phyloP scores from a whole-genome alignment of 2,113 vertebrate genomes.

The Menidia beryllina region DNA sequence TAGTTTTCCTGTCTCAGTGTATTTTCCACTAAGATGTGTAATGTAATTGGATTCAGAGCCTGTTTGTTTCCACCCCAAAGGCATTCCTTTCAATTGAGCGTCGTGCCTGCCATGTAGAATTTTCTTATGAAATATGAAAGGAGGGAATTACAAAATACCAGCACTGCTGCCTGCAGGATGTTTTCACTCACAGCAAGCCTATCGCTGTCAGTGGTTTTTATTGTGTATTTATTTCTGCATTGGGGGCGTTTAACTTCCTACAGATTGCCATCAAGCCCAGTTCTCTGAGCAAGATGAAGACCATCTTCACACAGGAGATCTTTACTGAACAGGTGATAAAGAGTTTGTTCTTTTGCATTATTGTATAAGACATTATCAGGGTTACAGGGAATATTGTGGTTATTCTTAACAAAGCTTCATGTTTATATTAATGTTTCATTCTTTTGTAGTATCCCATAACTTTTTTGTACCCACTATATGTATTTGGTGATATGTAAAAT shows the following conservation, averaged over 20 bases:
- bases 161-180: slow-evolving; percentile 55
- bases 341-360: too few relatives aligned
- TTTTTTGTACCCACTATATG: too few relatives aligned
- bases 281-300: slow-evolving; percentile 99
- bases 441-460: too few relatives aligned
- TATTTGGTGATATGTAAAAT: too few relatives aligned
- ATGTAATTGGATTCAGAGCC: slow-evolving; percentile 74
- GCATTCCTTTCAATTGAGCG: slow-evolving; percentile 60
- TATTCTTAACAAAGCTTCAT: too few relatives aligned
- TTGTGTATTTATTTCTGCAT: neutral
- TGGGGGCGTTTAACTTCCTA: slow-evolving; percentile 44
- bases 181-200: slow-evolving; percentile 52
- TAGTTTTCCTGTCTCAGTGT: slow-evolving; percentile 67
- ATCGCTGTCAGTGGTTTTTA: slow-evolving; percentile 21
- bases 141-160: slow-evolving; percentile 64
- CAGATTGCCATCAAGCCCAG: slow-evolving; percentile 99
- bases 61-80: slow-evolving; percentile 66
- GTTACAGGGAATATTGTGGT: too few relatives aligned
- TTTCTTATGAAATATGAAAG: slow-evolving; percentile 70
- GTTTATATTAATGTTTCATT: too few relatives aligned
- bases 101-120: slow-evolving; percentile 70
- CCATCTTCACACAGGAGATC: slow-evolving; percentile 98
- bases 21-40: slow-evolving; percentile 74
- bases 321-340: slow-evolving; percentile 96
- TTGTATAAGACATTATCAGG: too few relatives aligned